Evolutionary conservation across 2,888 invertebrate genomes (phyloP).

Genomic region (Thysanoteuthis rhombus): DNA sequence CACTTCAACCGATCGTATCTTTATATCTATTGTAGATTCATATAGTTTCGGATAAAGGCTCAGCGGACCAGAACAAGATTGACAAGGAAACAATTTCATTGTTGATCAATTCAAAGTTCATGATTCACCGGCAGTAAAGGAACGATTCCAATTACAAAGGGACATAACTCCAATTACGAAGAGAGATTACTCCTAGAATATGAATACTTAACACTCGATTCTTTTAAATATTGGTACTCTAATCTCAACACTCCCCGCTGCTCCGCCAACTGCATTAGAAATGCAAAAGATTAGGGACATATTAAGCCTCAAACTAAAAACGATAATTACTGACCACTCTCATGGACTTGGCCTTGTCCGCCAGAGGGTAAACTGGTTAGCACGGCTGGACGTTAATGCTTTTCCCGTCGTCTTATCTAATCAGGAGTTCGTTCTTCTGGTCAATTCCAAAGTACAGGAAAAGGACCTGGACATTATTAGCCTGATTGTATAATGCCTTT

Average conservation of each 20-base stretch:
- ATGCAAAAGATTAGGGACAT: not conserved
- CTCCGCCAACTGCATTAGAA: not conserved
- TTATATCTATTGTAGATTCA: too few relatives aligned
- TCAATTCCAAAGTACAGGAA: not conserved
- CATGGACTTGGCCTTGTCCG: not conserved
- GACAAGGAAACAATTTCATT: not conserved
- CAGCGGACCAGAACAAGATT: too few relatives aligned
- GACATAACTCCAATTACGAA: not conserved
- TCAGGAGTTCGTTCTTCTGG: not conserved
- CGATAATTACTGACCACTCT: not conserved
- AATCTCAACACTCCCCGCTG: not conserved
- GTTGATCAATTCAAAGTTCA: not conserved
- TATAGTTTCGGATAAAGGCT: not conserved
- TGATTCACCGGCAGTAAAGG: not conserved
- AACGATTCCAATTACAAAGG: not conserved
- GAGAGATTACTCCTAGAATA: not conserved
- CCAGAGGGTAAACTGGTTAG: not conserved
- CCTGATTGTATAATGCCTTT: constrained; percentile 12
- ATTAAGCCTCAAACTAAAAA: not conserved
- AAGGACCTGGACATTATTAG: not conserved
- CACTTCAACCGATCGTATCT: too few relatives aligned
- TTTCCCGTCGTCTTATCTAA: not conserved
- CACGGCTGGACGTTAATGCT: not conserved
- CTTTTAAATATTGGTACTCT: not conserved
- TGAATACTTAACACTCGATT: not conserved